phyloP scores from a whole-genome alignment of 2,797 vertebrate species.

The Centropyge bicolor region DNA sequence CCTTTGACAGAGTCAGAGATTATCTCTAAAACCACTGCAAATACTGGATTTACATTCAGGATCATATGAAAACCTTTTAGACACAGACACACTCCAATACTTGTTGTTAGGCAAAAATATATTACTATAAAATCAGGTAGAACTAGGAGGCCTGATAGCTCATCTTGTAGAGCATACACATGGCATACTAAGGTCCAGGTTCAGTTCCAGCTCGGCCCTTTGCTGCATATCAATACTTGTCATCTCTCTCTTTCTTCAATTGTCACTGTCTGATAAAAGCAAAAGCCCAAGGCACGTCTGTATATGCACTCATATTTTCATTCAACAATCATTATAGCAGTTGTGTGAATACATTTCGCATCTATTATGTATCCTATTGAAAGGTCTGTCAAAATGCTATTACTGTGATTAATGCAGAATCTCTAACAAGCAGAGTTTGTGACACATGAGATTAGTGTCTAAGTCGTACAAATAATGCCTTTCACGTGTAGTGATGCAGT shows the following conservation, averaged over 20 bases:
- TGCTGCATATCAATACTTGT: too few relatives aligned
- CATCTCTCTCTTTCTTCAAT: too few relatives aligned
- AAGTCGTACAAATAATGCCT: neutral
- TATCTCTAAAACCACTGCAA: neutral
- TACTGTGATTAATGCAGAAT: neutral
- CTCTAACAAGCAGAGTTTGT: neutral
- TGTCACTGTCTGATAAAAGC: too few relatives aligned
- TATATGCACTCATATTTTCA: too few relatives aligned
- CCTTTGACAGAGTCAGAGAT: neutral
- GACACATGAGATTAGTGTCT: neutral
- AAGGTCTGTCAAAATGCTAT: conserved; percentile 3
- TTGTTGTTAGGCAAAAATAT: neutral
- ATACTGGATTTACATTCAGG: neutral
- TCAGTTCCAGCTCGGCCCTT: too few relatives aligned
- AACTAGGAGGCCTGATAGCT: neutral
- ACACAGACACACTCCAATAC: neutral
- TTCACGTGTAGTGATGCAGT: conserved; percentile 5
- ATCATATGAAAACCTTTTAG: neutral
- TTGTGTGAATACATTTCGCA: too few relatives aligned
- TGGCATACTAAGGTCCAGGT: too few relatives aligned
- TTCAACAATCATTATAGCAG: too few relatives aligned
- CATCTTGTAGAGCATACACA: too few relatives aligned
- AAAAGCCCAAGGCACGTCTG: too few relatives aligned
- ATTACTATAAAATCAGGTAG: neutral
- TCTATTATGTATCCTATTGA: neutral